phyloP scores from a whole-genome alignment of 2,113 vertebrate species.

The Mormyrus lacerda region DNA sequence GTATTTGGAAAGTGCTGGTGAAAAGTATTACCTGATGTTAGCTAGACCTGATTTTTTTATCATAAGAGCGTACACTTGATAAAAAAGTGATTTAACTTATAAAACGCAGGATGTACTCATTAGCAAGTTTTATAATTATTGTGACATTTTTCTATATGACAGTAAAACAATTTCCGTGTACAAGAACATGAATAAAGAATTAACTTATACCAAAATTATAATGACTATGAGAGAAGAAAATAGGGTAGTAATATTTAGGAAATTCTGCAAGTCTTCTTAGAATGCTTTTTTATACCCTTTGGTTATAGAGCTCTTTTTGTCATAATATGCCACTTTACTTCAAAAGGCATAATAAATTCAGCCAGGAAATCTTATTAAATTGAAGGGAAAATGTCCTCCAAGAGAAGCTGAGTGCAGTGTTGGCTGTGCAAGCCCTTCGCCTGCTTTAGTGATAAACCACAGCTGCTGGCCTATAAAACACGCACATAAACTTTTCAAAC shows the following conservation, averaged over 20 bases:
- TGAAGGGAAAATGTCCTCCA: slow-evolving; percentile 75
- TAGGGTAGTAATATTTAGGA: not conserved
- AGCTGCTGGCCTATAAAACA: slow-evolving; percentile 73
- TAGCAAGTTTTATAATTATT: not conserved
- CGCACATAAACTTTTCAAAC: slow-evolving; percentile 36
- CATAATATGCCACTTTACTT: slow-evolving; percentile 91
- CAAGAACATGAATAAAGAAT: not conserved
- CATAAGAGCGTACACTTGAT: not conserved
- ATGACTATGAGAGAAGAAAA: not conserved
- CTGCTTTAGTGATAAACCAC: slow-evolving; percentile 73
- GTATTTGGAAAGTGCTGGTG: not conserved
- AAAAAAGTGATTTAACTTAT: not conserved
- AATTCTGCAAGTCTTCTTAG: slow-evolving; percentile 43
- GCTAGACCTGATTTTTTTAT: not conserved
- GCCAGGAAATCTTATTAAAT: slow-evolving; percentile 79
- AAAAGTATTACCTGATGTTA: not conserved
- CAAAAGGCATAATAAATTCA: slow-evolving; percentile 87
- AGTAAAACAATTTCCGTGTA: not conserved
- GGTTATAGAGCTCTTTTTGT: slow-evolving; percentile 85
- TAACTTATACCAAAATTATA: not conserved
- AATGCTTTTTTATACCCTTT: slow-evolving; percentile 55
- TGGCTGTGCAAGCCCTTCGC: slow-evolving; percentile 70
- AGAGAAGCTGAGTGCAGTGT: slow-evolving; percentile 80
- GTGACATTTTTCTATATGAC: not conserved
- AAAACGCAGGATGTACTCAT: not conserved